Evolutionary conservation across 64 coral and sea anemone species (phyloP).

Genomic region (Montipora foliosa): DNA sequence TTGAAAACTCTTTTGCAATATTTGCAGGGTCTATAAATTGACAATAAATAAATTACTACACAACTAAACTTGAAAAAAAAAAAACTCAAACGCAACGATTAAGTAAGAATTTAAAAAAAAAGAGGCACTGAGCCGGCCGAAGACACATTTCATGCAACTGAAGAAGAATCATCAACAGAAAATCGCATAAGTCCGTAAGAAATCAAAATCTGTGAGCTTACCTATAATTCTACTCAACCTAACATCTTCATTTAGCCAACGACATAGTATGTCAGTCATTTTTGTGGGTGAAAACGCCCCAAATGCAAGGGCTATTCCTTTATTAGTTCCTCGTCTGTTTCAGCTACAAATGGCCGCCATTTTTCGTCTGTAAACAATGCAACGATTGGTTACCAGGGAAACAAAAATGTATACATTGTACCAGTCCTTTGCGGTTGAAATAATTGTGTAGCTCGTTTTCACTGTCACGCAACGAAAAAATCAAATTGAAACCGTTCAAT

Average conservation of each 20-base stretch:
- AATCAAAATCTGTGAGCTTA: conserved; percentile 34
- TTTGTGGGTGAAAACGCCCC: conserved; percentile 11
- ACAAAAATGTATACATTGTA: background rate
- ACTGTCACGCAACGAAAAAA: too few relatives aligned
- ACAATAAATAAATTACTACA: too few relatives aligned
- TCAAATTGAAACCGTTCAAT: too few relatives aligned
- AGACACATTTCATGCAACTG: too few relatives aligned
- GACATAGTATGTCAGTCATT: conserved; percentile 99
- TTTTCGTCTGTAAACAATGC: conserved; percentile 37
- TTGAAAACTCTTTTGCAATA: conserved; percentile 93
- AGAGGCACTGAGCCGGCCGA: too few relatives aligned
- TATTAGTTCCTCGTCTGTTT: background rate
- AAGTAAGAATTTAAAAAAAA: too few relatives aligned
- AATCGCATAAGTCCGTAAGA: background rate
- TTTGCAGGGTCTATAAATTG: conserved; percentile 70
- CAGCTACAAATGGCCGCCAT: conserved; percentile 81
- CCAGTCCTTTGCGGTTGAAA: background rate
- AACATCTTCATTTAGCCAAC: conserved; percentile 98
- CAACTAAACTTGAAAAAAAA: too few relatives aligned
- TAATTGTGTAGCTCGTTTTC: too few relatives aligned
- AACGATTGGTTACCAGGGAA: conserved; percentile 70
- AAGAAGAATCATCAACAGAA: background rate
- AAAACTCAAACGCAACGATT: too few relatives aligned
- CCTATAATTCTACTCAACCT: conserved; percentile 79
- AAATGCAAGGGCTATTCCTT: background rate